phyloP scores from a whole-genome alignment of 2,888 invertebrate species.

The Busseola fusca region DNA sequence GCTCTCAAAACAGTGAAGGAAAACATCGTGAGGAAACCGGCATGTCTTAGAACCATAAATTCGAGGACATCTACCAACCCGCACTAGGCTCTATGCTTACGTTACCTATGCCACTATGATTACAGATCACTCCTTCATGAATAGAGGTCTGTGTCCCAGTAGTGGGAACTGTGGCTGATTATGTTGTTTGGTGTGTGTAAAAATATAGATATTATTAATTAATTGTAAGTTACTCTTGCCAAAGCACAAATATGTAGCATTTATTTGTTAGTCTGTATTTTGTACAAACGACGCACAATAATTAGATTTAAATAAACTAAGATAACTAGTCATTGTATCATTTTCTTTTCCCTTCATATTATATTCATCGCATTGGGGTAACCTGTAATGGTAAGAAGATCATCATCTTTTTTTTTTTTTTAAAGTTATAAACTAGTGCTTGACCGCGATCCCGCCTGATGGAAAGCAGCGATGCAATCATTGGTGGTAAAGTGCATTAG shows the following conservation, averaged over 20 bases:
- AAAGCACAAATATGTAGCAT: constrained; percentile 55
- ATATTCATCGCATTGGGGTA: no score
- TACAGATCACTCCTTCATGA: neutral
- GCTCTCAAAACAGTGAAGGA: neutral
- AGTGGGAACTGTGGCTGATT: neutral
- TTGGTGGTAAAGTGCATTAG: no score
- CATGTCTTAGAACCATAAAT: neutral
- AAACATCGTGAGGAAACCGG: neutral
- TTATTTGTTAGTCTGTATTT: constrained; percentile 44
- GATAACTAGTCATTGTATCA: constrained; percentile 49
- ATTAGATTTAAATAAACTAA: constrained; percentile 55
- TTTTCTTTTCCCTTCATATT: constrained; percentile 4
- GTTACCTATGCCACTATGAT: no score
- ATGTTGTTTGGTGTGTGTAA: neutral
- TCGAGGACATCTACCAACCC: neutral
- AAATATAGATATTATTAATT: constrained; percentile 27
- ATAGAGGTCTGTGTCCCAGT: neutral
- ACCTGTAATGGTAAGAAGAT: no score
- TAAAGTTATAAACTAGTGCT: no score
- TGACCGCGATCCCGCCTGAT: no score
- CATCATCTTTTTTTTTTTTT: no score
- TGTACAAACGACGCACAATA: constrained; percentile 60
- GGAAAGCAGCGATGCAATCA: no score
- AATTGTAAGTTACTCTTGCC: constrained; percentile 50
- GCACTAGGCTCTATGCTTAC: neutral